Percentiles rank a stretch among this genome's conserved stretches.
Evolutionary conservation across 2,113 vertebrate species (phyloP).

Genomic region (Globicephala melas): DNA sequence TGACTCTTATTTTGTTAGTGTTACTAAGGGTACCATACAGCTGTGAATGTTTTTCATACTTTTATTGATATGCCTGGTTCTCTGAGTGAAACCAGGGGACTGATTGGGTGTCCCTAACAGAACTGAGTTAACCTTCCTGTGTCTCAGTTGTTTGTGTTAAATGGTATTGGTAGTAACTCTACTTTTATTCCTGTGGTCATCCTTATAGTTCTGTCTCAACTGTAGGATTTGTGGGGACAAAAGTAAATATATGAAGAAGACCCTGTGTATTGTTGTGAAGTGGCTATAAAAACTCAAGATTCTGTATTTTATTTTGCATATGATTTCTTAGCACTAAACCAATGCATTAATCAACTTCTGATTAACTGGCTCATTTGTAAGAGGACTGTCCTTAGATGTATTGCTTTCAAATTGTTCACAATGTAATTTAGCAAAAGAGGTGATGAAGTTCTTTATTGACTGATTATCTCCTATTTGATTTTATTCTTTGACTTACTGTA

Average conservation of each 20-base stretch:
- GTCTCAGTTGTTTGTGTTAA: background rate
- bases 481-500: conserved; percentile 49
- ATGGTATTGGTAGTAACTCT: background rate
- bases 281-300: background rate
- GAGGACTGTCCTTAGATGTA: conserved; percentile 20
- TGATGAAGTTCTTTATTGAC: conserved; percentile 50
- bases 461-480: conserved; percentile 34
- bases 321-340: conserved; percentile 7
- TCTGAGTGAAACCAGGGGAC: background rate
- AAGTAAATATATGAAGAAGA: background rate
- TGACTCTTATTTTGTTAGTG: background rate
- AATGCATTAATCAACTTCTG: conserved; percentile 39
- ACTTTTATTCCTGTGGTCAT: background rate
- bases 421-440: conserved; percentile 34
- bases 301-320: conserved; percentile 21
- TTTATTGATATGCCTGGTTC: background rate
- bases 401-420: conserved; percentile 50
- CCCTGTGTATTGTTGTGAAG: background rate
- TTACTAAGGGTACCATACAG: background rate
- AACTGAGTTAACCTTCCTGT: background rate
- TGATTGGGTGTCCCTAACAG: background rate
- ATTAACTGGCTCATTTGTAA: conserved; percentile 43
- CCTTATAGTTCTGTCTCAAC: background rate
- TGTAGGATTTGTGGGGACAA: background rate
- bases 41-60: background rate